phyloP scores from a whole-genome alignment of 2,113 vertebrate genomes.

The Leptocoma aspasia region DNA sequence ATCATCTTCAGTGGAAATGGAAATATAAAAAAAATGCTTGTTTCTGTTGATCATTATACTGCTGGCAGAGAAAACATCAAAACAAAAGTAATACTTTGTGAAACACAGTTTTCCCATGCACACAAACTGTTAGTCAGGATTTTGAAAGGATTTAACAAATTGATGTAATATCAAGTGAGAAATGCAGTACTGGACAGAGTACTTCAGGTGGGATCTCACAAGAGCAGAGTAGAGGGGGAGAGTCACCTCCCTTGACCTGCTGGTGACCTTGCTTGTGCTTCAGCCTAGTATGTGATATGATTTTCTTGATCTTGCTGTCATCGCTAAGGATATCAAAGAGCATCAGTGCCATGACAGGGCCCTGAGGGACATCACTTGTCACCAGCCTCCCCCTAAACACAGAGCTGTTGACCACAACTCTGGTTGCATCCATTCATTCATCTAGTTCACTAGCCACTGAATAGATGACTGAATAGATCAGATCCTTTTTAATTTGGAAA shows the following conservation, averaged over 20 bases:
- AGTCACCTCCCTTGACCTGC: not conserved
- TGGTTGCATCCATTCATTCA: not conserved
- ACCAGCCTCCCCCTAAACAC: too few relatives aligned
- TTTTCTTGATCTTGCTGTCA: not conserved
- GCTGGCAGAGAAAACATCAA: not conserved
- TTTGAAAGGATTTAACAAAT: not conserved
- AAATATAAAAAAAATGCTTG: not conserved
- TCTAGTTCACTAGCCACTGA: too few relatives aligned
- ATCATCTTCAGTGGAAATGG: not conserved
- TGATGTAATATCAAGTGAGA: not conserved
- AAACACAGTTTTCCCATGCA: not conserved
- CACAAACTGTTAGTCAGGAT: not conserved
- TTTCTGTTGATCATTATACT: not conserved
- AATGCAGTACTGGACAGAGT: not conserved
- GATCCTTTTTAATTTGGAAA: not conserved
- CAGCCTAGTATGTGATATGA: too few relatives aligned
- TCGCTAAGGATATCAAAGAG: not conserved
- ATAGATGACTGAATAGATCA: too few relatives aligned
- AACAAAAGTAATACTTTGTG: not conserved
- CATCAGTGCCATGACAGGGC: not conserved
- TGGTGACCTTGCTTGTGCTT: not conserved
- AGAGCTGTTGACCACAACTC: not conserved
- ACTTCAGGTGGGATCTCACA: too few relatives aligned
- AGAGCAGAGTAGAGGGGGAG: not conserved
- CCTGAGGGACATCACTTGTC: not conserved